Conservation (phyloP, 1,140 invertebrate genomes). For the Bombus sylvicola region DNA sequence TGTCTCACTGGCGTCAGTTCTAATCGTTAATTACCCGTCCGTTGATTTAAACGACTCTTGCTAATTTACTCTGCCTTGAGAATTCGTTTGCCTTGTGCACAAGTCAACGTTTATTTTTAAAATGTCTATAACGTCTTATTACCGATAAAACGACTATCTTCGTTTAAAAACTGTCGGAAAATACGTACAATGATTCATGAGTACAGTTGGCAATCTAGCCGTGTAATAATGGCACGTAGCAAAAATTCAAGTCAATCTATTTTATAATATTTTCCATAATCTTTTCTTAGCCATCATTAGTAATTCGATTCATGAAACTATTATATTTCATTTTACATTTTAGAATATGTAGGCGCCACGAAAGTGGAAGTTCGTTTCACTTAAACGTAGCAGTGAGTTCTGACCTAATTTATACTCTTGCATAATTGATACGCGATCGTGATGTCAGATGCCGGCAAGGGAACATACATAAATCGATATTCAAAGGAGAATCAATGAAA, state of each 20-base stretch:
- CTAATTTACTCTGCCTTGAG: constrained; percentile 5
- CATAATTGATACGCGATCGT: constrained; percentile 6
- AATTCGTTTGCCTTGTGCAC: neutral
- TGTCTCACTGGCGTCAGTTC: neutral
- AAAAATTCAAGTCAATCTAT: neutral
- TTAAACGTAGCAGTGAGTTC: neutral
- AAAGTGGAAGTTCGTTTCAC: neutral
- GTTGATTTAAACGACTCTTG: neutral
- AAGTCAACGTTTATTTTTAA: constrained; percentile 29
- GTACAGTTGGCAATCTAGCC: neutral
- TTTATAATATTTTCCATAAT: too few relatives aligned
- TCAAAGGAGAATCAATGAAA: neutral
- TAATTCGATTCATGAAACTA: neutral
- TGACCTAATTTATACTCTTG: neutral
- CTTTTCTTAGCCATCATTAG: neutral
- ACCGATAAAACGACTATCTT: neutral
- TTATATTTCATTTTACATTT: neutral
- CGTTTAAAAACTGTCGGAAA: neutral
- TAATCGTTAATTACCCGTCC: neutral
- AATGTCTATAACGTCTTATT: neutral
- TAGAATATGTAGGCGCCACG: neutral
- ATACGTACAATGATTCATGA: neutral
- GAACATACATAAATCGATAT: neutral
- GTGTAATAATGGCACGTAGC: too few relatives aligned
- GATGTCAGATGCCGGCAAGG: neutral